Evolutionary conservation across 2,113 vertebrate species (phyloP), one percentile per base, ranked within the genome.

Genomic region (Chascanopsetta lugubris): DNA sequence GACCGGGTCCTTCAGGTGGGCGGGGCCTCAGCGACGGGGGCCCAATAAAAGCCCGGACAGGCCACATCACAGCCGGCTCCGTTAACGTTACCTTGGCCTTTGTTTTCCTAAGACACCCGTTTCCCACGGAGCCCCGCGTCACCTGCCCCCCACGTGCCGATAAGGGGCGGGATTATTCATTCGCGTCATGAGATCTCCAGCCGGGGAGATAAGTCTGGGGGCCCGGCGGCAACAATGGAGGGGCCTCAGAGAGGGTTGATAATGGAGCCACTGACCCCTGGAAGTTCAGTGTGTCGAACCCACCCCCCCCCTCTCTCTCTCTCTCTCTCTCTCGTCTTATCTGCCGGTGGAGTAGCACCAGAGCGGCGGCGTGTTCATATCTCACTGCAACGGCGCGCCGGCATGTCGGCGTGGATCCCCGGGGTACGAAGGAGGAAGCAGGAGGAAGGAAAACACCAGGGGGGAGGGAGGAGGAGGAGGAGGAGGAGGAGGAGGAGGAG

Each of bases 191-290:
- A 65, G 78, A 85, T 85, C 57, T 71, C 74, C 67, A 43, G 78
- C 54, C 75, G n/a, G 61, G 42, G 50, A 82, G 88, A 89, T 88
- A 88, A 86, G 78, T 79, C 42, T 5, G 29, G 29, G 38, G 76
- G 75, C 61, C 71, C 66, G 62, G 62, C 22, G 8, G 75, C 75
- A 73, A 77, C 78, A 77, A 79, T 72, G 66, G 66, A 75, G 65
- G n/a, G 74, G 69, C 78, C 75, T 78, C 68, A 62, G 82, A 80
- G 77, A 68, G 80, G 72, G 56, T 21, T 36, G 78, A 87, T 89
- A 80, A 89, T 86, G 30, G 57, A 80, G 80, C 56, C 69, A 56
- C 55, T 80, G 80, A 88, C 84, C 84, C 83, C 71, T 60, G 79
- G n/a, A n/a, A n/a, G n/a, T n/a, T n/a, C 55, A 56, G 81, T 55